Percentiles rank a stretch among this genome's conserved stretches.
Conservation (phyloP, 2,797 vertebrate species). For the Forpus xanthops region DNA sequence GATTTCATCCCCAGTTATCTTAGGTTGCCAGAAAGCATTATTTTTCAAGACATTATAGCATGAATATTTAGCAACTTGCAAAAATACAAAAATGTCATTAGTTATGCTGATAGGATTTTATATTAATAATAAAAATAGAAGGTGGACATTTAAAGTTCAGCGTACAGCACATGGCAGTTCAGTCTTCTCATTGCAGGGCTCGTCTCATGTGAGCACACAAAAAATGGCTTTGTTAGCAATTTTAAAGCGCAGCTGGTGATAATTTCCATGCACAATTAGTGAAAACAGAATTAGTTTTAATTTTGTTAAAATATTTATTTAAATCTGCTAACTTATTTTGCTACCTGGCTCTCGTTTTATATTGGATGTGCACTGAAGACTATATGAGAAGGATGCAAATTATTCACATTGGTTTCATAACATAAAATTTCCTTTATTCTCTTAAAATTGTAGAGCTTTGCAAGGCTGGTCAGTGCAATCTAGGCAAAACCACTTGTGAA, state of each 20-base stretch:
- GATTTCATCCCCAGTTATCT: constrained; percentile 24
- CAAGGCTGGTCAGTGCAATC: background rate
- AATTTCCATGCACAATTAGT: background rate
- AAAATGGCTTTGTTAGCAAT: background rate
- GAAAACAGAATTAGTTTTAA: background rate
- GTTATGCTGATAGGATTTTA: background rate
- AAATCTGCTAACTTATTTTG: background rate
- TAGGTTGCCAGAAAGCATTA: background rate
- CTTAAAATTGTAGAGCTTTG: background rate
- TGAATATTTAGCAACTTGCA: constrained; percentile 20
- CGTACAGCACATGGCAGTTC: background rate
- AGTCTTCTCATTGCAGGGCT: background rate
- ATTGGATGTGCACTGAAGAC: background rate
- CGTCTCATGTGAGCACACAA: background rate
- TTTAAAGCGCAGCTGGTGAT: background rate
- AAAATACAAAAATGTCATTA: background rate
- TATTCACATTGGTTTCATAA: background rate
- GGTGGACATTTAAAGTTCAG: background rate
- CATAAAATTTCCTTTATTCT: background rate
- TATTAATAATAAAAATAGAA: background rate
- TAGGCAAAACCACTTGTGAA: background rate
- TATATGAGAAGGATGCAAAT: background rate
- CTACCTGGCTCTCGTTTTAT: background rate
- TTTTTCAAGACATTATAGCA: constrained; percentile 6
- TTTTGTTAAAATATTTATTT: background rate